A percentile compares a stretch with the other conserved stretches of the same genome.
phyloP scores from a whole-genome alignment of 1,140 invertebrate genomes.

The Hyles vespertilio region DNA sequence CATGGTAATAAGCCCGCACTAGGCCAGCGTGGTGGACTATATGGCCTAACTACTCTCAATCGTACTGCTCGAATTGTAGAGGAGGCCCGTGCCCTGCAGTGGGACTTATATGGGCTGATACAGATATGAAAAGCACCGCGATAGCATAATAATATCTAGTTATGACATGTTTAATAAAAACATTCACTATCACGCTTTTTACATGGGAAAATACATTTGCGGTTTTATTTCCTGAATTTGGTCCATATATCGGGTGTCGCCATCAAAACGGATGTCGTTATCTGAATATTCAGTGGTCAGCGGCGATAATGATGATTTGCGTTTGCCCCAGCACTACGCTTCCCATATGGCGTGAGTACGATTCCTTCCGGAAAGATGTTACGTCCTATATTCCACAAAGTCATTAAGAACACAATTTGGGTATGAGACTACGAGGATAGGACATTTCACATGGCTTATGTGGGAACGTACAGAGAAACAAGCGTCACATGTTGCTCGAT shows the following conservation, averaged over 20 bases:
- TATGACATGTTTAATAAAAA: constrained; percentile 1
- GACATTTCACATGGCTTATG: constrained; percentile 63
- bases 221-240: constrained; percentile 62
- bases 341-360: constrained; percentile 33
- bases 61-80: too few species aligned
- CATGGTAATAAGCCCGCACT: too few species aligned
- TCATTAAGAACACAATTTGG: constrained; percentile 51
- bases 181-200: not conserved
- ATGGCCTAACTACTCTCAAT: too few species aligned
- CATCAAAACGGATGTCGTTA: constrained; percentile 52
- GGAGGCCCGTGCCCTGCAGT: too few species aligned
- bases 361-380: constrained; percentile 40
- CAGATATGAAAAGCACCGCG: too few species aligned
- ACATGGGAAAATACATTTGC: constrained; percentile 44
- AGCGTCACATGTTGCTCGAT: constrained; percentile 67
- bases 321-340: constrained; percentile 22
- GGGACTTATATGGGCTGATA: too few species aligned
- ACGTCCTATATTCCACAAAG: constrained; percentile 31
- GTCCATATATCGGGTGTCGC: constrained; percentile 42
- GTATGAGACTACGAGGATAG: constrained; percentile 46
- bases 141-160: too few species aligned
- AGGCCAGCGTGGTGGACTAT: too few species aligned
- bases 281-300: constrained; percentile 35
- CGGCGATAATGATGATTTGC: constrained; percentile 41
- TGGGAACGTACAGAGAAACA: constrained; percentile 59